Evolutionary conservation across 2,113 vertebrate species (phyloP), one percentile per base, ranked within the genome.

Genomic region (Takifugu bimaculatus): DNA sequence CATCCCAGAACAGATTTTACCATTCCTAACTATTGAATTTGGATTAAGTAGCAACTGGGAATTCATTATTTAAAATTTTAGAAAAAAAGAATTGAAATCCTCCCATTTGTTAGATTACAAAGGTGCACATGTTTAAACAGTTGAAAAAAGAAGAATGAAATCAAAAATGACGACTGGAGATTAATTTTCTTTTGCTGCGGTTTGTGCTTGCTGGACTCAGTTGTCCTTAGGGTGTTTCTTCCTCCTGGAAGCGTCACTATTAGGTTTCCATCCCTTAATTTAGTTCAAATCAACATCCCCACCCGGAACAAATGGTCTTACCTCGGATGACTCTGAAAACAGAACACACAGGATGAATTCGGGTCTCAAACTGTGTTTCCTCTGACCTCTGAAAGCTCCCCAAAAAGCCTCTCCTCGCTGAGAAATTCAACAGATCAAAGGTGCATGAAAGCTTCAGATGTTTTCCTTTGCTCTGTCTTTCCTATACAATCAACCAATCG

Each of bases 251-350:
- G 73, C 68, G 53, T 69, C 65, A 63, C 68, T 80, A 72, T 79
- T 81, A 60, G 60, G 70, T 84, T 88, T 87, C 77, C 58, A 81
- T 28, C 51, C 74, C 78, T 73, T 85, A 79, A 77, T 84, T 86
- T 82, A 75, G 84, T 78, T 76, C 80, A 85, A 77, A 81, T 85
- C 83, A 83, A 79, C 82, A 81, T 86, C 84, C 75, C 63, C 80
- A 80, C 85, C 78, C 84, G 81, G 76, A 83, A 79, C 72, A 81
- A 87, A 81, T 64, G 80, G 62, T 79, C 77, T 39, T 77, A 85
- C 83, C 78, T 88, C 82, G 79, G 74, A 84, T 83, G 81, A 87
- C 82, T 89, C 65, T 86, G 70, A 63, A 85, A 89, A 90, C 78
- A 88, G 84, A 86, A 88, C 80, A 64, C 85, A 84, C 83, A 82